A percentile compares a stretch with the other conserved stretches of the same genome.
These are phyloP conservation scores for Coendou prehensilis DNA, from an alignment of 2,797 vertebrate genomes.

Conservation along the genomic window DNA sequence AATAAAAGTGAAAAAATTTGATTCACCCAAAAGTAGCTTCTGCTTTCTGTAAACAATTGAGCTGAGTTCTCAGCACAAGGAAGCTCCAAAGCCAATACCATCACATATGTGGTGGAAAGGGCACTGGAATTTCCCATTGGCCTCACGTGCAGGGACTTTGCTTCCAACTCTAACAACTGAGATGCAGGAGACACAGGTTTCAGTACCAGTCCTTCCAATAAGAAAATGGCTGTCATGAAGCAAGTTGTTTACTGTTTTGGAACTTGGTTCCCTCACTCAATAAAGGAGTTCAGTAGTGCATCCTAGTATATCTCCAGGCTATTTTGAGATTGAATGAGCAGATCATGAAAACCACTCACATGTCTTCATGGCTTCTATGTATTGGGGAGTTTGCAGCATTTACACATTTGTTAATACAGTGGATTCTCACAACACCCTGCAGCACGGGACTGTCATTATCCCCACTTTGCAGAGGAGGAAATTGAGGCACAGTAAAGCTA, in stretches of 20 bases:
- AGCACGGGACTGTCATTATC: background rate
- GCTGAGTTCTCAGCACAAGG: background rate
- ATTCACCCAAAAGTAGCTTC: background rate
- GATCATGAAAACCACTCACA: background rate
- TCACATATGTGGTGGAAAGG: background rate
- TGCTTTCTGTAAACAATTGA: background rate
- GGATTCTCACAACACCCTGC: background rate
- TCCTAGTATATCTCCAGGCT: background rate
- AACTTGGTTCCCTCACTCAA: background rate
- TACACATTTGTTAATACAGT: background rate
- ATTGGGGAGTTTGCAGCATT: background rate
- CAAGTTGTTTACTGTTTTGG: background rate
- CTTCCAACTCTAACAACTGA: background rate
- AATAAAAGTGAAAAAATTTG: background rate
- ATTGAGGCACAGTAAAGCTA: background rate
- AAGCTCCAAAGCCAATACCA: background rate
- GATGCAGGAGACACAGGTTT: background rate
- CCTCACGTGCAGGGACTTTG: background rate
- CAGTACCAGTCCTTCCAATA: background rate
- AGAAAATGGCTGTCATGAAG: background rate
- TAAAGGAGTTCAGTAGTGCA: background rate
- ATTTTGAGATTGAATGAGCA: background rate
- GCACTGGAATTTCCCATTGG: background rate
- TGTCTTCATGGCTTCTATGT: background rate
- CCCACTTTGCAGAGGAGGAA: background rate